phyloP scores from a whole-genome alignment of 2,888 invertebrate species.

The Eupithecia abbreviata region DNA sequence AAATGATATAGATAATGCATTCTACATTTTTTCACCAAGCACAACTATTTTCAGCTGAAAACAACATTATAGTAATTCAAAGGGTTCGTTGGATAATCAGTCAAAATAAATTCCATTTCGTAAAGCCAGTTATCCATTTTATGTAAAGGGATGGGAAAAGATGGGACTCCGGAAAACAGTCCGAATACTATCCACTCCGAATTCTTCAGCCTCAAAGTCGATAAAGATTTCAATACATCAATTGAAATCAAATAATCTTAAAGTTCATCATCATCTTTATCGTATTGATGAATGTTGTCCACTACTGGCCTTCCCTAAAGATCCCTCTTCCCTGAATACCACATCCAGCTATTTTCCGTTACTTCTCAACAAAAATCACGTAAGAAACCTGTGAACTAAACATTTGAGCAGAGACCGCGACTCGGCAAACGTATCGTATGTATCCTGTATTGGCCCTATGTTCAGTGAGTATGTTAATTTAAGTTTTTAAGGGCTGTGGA shows the following conservation, averaged over 20 bases:
- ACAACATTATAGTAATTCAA: constrained; percentile 18
- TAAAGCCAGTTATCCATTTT: neutral
- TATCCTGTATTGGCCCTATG: too few relatives aligned
- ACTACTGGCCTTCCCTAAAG: neutral
- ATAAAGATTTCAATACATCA: neutral
- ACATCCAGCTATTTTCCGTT: too few relatives aligned
- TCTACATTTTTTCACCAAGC: neutral
- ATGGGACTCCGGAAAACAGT: neutral
- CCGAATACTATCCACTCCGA: neutral
- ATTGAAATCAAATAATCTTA: neutral
- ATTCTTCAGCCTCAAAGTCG: neutral
- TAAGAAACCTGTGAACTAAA: too few relatives aligned
- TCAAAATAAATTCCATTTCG: constrained; percentile 33
- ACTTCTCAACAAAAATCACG: too few relatives aligned
- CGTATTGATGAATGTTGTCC: neutral
- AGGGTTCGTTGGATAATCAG: constrained; percentile 22
- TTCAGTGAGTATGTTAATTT: too few relatives aligned
- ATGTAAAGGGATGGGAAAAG: neutral
- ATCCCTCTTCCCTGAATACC: too few relatives aligned
- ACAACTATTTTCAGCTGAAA: neutral
- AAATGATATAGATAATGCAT: too few relatives aligned
- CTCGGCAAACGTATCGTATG: too few relatives aligned
- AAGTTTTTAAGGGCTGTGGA: too few relatives aligned
- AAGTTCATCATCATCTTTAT: neutral
- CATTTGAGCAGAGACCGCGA: too few relatives aligned